phyloP scores from a whole-genome alignment of 2,888 invertebrate genomes.

The Oegoconia quadripuncta region DNA sequence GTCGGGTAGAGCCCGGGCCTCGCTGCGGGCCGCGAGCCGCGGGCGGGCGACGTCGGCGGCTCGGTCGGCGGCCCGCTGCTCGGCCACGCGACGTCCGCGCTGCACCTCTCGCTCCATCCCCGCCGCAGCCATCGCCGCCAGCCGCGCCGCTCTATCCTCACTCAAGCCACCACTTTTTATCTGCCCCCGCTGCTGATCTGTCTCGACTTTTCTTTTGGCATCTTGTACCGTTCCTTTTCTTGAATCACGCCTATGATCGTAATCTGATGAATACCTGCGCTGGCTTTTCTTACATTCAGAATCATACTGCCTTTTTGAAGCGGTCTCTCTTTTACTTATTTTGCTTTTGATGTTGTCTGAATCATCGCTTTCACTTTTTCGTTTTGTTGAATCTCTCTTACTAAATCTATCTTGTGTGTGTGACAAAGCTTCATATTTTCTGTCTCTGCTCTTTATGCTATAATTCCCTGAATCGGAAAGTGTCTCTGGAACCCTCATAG shows the following conservation, averaged over 20 bases:
- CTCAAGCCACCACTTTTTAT: constrained; percentile 33
- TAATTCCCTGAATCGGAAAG: constrained; percentile 1
- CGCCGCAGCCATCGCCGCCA: constrained; percentile 89
- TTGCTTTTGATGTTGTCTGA: constrained; percentile 24
- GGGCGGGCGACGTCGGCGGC: constrained; percentile 52
- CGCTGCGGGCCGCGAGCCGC: constrained; percentile 78
- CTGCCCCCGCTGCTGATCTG: constrained; percentile 27
- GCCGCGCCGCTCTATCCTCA: constrained; percentile 77
- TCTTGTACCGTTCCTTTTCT: constrained; percentile 1
- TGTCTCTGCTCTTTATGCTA: constrained; percentile 1
- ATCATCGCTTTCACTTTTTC: constrained; percentile 26
- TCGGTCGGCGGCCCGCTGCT: constrained; percentile 79
- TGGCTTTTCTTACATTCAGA: constrained; percentile 5
- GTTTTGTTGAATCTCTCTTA: constrained; percentile 23
- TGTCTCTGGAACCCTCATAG: neutral
- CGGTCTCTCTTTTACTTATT: constrained; percentile 21
- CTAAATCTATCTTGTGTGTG: neutral
- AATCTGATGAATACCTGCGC: constrained; percentile 12
- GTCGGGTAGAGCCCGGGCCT: constrained; percentile 78
- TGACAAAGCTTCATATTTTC: constrained; percentile 10
- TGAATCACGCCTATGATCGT: constrained; percentile 44
- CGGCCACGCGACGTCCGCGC: constrained; percentile 81
- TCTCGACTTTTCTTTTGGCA: constrained; percentile 6
- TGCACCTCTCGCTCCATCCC: constrained; percentile 85
- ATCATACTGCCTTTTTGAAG: constrained; percentile 8